Evolutionary conservation across 2,797 vertebrate species (phyloP), one percentile per base, ranked within the genome.

Genomic region (Ficedula albicollis): DNA sequence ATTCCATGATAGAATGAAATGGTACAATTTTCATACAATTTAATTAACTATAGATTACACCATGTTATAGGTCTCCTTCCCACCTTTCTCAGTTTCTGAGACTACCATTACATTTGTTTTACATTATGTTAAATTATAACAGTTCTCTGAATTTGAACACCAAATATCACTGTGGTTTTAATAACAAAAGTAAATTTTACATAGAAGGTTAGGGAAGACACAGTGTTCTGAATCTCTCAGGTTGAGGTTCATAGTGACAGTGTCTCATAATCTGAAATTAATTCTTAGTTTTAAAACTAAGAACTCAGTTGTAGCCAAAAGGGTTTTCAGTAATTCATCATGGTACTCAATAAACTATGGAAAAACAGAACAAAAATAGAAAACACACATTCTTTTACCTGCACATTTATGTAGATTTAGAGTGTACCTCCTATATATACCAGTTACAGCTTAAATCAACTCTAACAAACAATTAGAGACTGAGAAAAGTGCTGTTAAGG

Each of bases 321-420:
- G 20, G 26, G 15, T 41, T 91, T 93, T 80, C 69, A 79, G 32
- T 44, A 60, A 34, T 25, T 58, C 13, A 36, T n/a, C 78, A 62
- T 16, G 14, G 10, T 41, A 62, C 73, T 62, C 30, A 62, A 34
- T 46, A 75, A 93, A 84, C 43, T 26, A 29, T 1, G 54, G 38
- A 54, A 90, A 84, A 92, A 93, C 7, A 87, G 76, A 93, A 63
- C 67, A 92, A 89, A 90, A 94, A 54, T 36, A 73, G 75, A 81
- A 89, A 89, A 51, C 54, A 89, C 58, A 36, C 9, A 14, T 69
- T 82, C 36, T 91, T 58, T 72, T 85, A 72, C 52, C 25, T 49
- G 27, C 68, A 7, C 49, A 69, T 62, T 39, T 82, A 1, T 73
- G 72, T 39, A 63, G 43, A 59, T 79, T 64, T 67, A 56, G 20